A percentile compares a stretch with the other conserved stretches of the same genome.
Conservation (phyloP, 2,797 vertebrate genomes). For the Ctenosaura bakeri region DNA sequence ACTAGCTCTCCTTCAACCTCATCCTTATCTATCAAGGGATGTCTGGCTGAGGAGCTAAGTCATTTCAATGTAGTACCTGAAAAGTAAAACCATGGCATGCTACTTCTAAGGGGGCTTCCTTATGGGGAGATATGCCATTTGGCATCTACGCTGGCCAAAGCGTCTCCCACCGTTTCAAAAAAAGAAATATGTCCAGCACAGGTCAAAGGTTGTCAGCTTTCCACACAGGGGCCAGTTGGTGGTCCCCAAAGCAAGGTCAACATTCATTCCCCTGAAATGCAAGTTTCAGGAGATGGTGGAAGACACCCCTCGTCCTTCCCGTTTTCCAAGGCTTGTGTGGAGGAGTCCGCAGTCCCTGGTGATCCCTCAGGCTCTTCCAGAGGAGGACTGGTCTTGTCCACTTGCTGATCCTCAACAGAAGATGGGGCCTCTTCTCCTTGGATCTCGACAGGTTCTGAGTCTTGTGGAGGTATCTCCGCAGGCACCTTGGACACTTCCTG, state of each 20-base stretch:
- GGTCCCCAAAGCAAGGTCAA: accelerated
- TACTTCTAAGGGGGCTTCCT: not conserved
- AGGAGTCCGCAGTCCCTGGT: not conserved
- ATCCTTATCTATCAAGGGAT: not conserved
- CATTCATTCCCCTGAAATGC: not conserved
- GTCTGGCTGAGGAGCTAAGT: too few species aligned
- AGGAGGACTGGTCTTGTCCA: not conserved
- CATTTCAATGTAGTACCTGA: too few species aligned
- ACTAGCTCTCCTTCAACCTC: not conserved
- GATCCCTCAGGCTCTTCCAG: not conserved
- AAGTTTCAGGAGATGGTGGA: accelerated
- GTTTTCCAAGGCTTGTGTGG: accelerated
- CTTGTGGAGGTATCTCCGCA: not conserved
- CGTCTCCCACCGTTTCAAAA: not conserved
- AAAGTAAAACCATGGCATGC: not conserved
- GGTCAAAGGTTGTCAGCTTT: not conserved
- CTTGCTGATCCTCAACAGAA: not conserved
- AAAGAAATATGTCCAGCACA: not conserved
- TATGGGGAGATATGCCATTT: not conserved
- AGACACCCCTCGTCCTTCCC: accelerated
- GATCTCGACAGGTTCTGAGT: not conserved
- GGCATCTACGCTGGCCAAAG: not conserved
- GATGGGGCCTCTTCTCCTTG: not conserved
- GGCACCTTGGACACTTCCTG: not conserved
- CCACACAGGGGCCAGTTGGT: not conserved